Base-by-base conservation (phyloP, 2,888 invertebrate species). In the Synergus umbraculus region DNA sequence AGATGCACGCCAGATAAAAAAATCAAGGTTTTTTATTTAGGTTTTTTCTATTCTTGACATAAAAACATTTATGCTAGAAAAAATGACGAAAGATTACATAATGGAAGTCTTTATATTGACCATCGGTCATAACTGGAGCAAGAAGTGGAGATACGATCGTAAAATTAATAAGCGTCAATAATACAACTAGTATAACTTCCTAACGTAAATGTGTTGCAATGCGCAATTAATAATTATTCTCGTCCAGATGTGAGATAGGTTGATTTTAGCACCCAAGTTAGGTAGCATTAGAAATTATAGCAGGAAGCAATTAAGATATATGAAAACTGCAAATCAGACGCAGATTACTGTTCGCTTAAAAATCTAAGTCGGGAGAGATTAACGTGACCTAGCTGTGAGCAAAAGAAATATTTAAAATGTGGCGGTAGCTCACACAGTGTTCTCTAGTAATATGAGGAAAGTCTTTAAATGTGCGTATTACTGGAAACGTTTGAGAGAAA, bases 131-230 rank as follows among this genome's bases (percentile, higher is more conserved):
- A 67, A 69, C 49, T 15, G 9, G n/a, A 49, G 54, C 15, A 73
- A 37, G 54, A 37, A 7, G n/a, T 49, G 15, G 37, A 78, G 43
- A 79, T 79, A 66, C 67, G 79, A 63, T 83, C 83, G 79, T 82
- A 82, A 82, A 84, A 84, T 80, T 80, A 82, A 84, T 81, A 82
- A 79, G 78, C 69, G 77, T 79, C 80, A 80, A 80, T 79, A 82
- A 83, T 60, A 67, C 54, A 76, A 79, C 49, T 63, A 43, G 79
- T 81, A 78, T 80, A 76, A 78, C 76, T 79, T 64, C 77, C 79
- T 83, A 65, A 78, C 78, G 60, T 78, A 79, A 79, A 82, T 82
- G 80, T 80, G 66, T 64, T 54, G 81, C 49, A 76, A 73, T 58
- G 29, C 78, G 58, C 78, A 81, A 82, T 83, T 80, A 83, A 80